These are phyloP conservation scores for Rhyacophila brunnea DNA, from an alignment of 1,140 invertebrate genomes.

Conservation along the genomic window DNA sequence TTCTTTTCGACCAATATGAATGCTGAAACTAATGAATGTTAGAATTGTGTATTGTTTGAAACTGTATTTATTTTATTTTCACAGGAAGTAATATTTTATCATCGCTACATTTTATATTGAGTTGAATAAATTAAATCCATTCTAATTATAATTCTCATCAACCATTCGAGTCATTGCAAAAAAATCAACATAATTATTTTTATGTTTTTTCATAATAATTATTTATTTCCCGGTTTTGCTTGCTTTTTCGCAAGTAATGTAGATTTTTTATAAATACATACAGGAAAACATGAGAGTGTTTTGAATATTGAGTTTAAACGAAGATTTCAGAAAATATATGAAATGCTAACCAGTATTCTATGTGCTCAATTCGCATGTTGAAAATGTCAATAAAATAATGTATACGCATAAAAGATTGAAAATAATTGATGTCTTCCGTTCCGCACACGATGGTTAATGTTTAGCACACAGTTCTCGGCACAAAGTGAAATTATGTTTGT, in stretches of 20 bases:
- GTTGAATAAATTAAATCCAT: too few species aligned
- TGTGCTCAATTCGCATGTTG: constrained; percentile 29
- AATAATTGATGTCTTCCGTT: constrained; percentile 34
- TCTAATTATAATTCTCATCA: too few species aligned
- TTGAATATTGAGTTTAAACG: too few species aligned
- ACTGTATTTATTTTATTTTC: constrained; percentile 6
- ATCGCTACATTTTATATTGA: too few species aligned
- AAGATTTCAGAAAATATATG: too few species aligned
- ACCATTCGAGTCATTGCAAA: too few species aligned
- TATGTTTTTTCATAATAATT: too few species aligned
- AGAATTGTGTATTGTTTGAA: constrained; percentile 18
- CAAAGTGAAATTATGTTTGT: constrained; percentile 15
- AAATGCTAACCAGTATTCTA: constrained; percentile 27
- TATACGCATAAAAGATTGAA: constrained; percentile 23
- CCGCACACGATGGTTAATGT: constrained; percentile 26
- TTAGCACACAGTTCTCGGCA: constrained; percentile 29
- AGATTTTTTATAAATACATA: neutral
- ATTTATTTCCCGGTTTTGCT: too few species aligned
- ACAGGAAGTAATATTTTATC: constrained; percentile 1
- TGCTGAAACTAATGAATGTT: constrained; percentile 33
- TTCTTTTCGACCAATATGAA: constrained; percentile 36
- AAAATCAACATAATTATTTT: too few species aligned
- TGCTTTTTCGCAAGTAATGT: neutral
- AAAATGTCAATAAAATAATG: constrained; percentile 23
- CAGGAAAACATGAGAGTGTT: neutral